Conservation (phyloP, 2,888 invertebrate species). For the Acrocera orbiculus region DNA sequence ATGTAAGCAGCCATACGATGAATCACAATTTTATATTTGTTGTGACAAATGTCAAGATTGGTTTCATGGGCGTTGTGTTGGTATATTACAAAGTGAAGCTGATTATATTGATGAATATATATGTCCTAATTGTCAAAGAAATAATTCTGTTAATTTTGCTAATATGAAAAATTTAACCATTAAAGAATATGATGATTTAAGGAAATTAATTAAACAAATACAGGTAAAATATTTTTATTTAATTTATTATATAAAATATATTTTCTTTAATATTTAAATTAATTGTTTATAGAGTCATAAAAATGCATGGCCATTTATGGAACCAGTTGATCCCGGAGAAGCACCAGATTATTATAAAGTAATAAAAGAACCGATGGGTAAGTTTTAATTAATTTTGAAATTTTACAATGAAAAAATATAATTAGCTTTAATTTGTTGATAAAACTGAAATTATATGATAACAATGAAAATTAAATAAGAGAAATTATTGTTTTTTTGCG, state of each 20-base stretch:
- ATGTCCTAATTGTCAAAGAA: constrained; percentile 88
- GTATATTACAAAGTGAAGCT: constrained; percentile 82
- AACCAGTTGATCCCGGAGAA: constrained; percentile 89
- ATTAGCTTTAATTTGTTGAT: too few species aligned
- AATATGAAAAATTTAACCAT: constrained; percentile 70
- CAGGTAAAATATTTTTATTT: constrained; percentile 36
- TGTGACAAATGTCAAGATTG: constrained; percentile 98
- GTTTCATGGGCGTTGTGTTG: constrained; percentile 97
- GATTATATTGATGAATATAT: constrained; percentile 91
- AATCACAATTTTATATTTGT: constrained; percentile 96
- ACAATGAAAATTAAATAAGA: not conserved
- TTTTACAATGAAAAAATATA: too few species aligned
- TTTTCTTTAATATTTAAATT: constrained; percentile 5
- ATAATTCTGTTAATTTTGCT: constrained; percentile 73
- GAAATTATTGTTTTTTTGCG: too few species aligned
- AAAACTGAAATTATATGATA: not conserved
- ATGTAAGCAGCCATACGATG: constrained; percentile 92
- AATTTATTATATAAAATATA: not conserved
- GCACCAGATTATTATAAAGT: constrained; percentile 95
- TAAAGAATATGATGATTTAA: constrained; percentile 67
- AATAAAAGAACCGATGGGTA: constrained; percentile 92
- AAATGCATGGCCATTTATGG: constrained; percentile 96
- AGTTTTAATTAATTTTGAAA: constrained; percentile 20
- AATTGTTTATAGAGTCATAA: constrained; percentile 54
- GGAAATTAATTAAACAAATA: constrained; percentile 75